Percentiles rank a stretch among this genome's conserved stretches.
Conservation (phyloP, 2,888 invertebrate genomes). For the Ichneumoninae sp. region DNA sequence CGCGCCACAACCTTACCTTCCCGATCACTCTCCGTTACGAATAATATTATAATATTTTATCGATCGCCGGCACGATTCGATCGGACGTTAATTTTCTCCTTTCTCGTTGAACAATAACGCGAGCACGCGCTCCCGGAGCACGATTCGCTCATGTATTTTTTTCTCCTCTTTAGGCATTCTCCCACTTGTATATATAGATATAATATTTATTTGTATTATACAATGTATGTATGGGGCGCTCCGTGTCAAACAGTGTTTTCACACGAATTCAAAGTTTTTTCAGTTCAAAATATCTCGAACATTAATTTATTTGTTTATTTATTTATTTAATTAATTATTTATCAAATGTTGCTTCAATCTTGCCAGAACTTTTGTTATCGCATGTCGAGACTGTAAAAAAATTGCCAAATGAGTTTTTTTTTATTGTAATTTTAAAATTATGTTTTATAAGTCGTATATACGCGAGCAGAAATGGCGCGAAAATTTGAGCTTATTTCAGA, state of each 20-base stretch:
- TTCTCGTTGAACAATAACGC: conserved; percentile 55
- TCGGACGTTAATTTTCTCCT: conserved; percentile 48
- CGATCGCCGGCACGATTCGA: conserved; percentile 50
- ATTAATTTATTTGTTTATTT: background rate
- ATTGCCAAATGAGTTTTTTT: background rate
- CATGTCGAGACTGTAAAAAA: background rate
- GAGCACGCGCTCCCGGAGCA: conserved; percentile 52
- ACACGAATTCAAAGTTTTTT: conserved; percentile 6
- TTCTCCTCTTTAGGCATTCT: conserved; percentile 51
- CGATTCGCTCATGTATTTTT: background rate
- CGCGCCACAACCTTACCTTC: conserved; percentile 77
- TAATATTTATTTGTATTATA: conserved; percentile 42
- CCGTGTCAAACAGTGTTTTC: conserved; percentile 12
- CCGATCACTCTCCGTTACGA: conserved; percentile 48
- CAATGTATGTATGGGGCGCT: conserved; percentile 26
- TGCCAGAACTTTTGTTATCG: background rate
- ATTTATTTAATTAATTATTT: background rate
- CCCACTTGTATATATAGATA: conserved; percentile 61
- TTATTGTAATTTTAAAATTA: background rate
- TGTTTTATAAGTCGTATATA: background rate
- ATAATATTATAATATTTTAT: conserved; percentile 46
- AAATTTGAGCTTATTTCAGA: conserved; percentile 37
- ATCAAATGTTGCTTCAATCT: background rate
- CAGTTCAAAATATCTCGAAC: background rate
- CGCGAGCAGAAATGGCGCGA: background rate